phyloP scores from a whole-genome alignment of 2,888 invertebrate genomes.

The Bursaphelenchus okinawaensis region DNA sequence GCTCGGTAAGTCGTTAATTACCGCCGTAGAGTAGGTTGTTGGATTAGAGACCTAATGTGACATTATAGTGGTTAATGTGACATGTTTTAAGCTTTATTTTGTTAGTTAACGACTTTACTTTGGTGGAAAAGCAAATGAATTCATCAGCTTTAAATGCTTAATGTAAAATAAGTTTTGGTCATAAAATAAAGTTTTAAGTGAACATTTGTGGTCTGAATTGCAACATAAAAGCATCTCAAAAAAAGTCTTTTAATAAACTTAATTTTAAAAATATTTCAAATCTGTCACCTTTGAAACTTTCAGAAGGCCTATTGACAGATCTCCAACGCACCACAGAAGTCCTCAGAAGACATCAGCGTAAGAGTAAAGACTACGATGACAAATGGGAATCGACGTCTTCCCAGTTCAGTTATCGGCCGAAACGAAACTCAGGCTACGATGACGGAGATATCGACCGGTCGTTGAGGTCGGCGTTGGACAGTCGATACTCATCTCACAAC shows the following conservation, averaged over 20 bases:
- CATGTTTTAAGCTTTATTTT: too few relatives aligned
- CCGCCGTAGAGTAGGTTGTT: too few relatives aligned
- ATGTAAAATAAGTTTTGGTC: too few relatives aligned
- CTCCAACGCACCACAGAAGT: constrained; percentile 84
- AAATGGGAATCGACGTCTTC: constrained; percentile 9
- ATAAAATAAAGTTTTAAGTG: too few relatives aligned
- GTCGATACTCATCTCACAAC: constrained; percentile 15
- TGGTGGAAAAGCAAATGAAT: too few relatives aligned
- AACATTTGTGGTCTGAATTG: too few relatives aligned
- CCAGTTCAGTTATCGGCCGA: neutral
- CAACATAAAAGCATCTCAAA: neutral
- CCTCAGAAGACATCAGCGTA: constrained; percentile 51
- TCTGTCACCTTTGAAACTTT: constrained; percentile 27
- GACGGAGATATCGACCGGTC: neutral
- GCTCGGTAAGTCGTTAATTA: constrained; percentile 26
- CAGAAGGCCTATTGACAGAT: constrained; percentile 90
- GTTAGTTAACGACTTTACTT: too few relatives aligned
- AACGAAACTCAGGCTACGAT: neutral
- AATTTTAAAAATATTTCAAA: too few relatives aligned
- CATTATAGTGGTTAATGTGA: too few relatives aligned
- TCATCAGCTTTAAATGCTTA: too few relatives aligned
- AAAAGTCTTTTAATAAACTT: neutral
- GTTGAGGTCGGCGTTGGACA: neutral
- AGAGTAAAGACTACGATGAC: constrained; percentile 16
- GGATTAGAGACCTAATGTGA: too few relatives aligned